These are phyloP conservation scores for Agrochola lota DNA, from an alignment of 2,888 invertebrate genomes.

Conservation along the genomic window DNA sequence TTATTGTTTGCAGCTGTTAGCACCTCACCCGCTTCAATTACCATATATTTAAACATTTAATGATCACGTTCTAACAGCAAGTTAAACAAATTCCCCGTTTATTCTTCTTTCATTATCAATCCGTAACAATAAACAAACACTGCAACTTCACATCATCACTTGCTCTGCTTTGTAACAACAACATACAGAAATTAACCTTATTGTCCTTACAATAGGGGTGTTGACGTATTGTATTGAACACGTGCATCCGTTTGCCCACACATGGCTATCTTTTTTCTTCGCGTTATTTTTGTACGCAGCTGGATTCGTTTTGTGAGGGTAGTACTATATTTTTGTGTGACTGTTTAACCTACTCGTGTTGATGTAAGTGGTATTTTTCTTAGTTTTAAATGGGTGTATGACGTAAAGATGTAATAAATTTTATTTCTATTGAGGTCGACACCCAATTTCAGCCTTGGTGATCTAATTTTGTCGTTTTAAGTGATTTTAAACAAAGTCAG, in stretches of 20 bases:
- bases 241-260: slow-evolving; percentile 73
- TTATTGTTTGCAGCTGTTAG: slow-evolving; percentile 35
- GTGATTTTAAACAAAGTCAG: slow-evolving; percentile 49
- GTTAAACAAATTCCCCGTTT: slow-evolving; percentile 61
- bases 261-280: slow-evolving; percentile 76
- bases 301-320: slow-evolving; percentile 78
- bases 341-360: slow-evolving; percentile 52
- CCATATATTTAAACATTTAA: slow-evolving; percentile 48
- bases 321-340: slow-evolving; percentile 68
- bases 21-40: slow-evolving; percentile 39
- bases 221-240: slow-evolving; percentile 61
- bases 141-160: slow-evolving; percentile 69
- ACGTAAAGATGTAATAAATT: slow-evolving; percentile 52
- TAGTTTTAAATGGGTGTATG: slow-evolving; percentile 44
- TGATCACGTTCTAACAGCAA: slow-evolving; percentile 43
- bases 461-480: slow-evolving; percentile 61
- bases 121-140: slow-evolving; percentile 66
- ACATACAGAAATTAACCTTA: slow-evolving; percentile 64
- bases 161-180: slow-evolving; percentile 64
- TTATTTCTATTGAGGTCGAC: slow-evolving; percentile 53
- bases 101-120: slow-evolving; percentile 66
- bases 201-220: slow-evolving; percentile 58
- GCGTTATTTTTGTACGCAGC: slow-evolving; percentile 79
- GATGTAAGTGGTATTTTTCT: slow-evolving; percentile 55
- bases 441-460: slow-evolving; percentile 50